A percentile compares a stretch with the other conserved stretches of the same genome.
phyloP scores from a whole-genome alignment of 30 jellyfish, hydroid and myxozoan species.

The Cassiopea andromeda region DNA sequence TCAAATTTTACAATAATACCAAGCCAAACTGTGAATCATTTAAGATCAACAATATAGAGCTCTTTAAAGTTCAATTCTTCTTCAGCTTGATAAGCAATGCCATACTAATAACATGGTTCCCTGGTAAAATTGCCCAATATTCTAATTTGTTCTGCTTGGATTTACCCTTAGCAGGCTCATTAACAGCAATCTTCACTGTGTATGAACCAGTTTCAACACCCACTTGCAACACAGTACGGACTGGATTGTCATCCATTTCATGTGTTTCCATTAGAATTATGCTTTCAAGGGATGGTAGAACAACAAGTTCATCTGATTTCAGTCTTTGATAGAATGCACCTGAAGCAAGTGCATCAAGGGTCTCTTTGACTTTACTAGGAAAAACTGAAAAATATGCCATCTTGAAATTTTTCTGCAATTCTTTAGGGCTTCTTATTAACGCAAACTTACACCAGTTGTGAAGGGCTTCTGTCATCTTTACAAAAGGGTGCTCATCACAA shows the following conservation, averaged over 20 bases:
- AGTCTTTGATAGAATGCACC: slow-evolving; percentile 69
- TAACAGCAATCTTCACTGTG: slow-evolving; percentile 47
- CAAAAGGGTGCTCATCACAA: slow-evolving; percentile 43
- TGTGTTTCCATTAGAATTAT: slow-evolving; percentile 52
- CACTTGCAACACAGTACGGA: slow-evolving; percentile 56
- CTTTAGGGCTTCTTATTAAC: slow-evolving; percentile 51
- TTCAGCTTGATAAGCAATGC: slow-evolving; percentile 65
- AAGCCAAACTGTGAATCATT: neutral
- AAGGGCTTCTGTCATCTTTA: slow-evolving; percentile 19
- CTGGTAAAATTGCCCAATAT: slow-evolving; percentile 64
- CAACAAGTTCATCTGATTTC: slow-evolving; percentile 68
- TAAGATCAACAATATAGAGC: too few species aligned
- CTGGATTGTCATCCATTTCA: slow-evolving; percentile 17
- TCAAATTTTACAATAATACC: neutral
- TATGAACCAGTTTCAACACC: slow-evolving; percentile 68
- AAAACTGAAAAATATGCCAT: slow-evolving; percentile 63
- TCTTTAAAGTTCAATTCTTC: neutral
- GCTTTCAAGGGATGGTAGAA: slow-evolving; percentile 42
- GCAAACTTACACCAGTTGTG: slow-evolving; percentile 73
- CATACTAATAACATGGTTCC: slow-evolving; percentile 51
- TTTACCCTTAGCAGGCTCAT: slow-evolving; percentile 40
- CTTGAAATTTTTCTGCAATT: slow-evolving; percentile 27
- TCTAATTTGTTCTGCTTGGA: slow-evolving; percentile 32
- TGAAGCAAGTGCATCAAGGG: slow-evolving; percentile 70
- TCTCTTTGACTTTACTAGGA: slow-evolving; percentile 61